These are phyloP conservation scores for Siphlonurus alternatus DNA, from an alignment of 2,888 invertebrate species.

Conservation along the genomic window DNA sequence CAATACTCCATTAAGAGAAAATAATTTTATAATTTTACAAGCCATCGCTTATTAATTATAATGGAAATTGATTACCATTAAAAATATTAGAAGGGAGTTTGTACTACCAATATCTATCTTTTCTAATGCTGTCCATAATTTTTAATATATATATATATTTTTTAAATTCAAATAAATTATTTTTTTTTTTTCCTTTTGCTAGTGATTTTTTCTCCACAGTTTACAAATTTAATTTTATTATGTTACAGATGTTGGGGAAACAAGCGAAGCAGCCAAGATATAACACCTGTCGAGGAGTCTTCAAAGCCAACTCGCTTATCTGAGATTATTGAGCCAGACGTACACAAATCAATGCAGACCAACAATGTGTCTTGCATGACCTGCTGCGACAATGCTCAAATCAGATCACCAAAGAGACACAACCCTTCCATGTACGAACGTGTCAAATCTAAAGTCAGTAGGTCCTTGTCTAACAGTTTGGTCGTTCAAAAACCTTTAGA, in stretches of 20 bases:
- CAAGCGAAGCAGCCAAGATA: not conserved
- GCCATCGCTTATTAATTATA: too few relatives aligned
- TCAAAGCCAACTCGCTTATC: not conserved
- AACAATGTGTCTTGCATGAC: conserved; percentile 6
- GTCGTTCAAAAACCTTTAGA: conserved; percentile 29
- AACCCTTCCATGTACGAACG: conserved; percentile 30
- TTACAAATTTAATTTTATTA: not conserved
- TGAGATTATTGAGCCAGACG: not conserved
- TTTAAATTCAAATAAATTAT: too few relatives aligned
- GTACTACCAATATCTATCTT: too few relatives aligned
- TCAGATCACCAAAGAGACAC: conserved; percentile 32
- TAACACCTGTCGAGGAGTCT: not conserved
- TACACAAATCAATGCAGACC: not conserved
- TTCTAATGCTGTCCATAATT: too few relatives aligned
- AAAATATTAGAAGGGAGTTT: too few relatives aligned
- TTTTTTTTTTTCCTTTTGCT: too few relatives aligned
- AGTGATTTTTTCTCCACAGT: too few relatives aligned
- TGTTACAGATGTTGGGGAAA: not conserved
- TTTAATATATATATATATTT: too few relatives aligned
- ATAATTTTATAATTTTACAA: too few relatives aligned
- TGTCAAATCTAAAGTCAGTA: conserved; percentile 35
- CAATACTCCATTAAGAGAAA: too few relatives aligned
- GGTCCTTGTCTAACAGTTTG: conserved; percentile 46
- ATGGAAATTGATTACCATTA: too few relatives aligned
- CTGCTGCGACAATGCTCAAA: conserved; percentile 16